phyloP scores from a whole-genome alignment of 2,888 invertebrate species.

The Petrolisthes manimaculis region DNA sequence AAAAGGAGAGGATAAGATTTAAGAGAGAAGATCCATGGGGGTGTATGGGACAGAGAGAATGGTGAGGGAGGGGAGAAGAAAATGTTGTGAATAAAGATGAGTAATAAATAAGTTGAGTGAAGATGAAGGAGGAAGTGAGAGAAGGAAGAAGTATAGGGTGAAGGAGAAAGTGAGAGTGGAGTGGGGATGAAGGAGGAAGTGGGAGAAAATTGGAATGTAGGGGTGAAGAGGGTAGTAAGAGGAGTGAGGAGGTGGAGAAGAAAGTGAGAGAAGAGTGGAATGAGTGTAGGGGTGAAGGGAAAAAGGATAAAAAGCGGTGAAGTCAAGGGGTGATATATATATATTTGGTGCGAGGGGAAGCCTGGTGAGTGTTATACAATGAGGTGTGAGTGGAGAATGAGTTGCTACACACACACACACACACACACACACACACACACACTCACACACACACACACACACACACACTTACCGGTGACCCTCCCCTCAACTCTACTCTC shows the following conservation, averaged over 20 bases:
- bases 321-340: neutral
- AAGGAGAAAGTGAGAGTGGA: neutral
- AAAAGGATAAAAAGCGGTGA: neutral
- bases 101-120: neutral
- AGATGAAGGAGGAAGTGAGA: neutral
- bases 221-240: neutral
- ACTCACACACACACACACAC: neutral
- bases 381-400: neutral
- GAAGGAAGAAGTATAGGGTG: neutral
- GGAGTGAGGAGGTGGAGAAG: neutral
- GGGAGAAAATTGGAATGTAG: neutral
- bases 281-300: neutral
- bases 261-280: neutral
- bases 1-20: neutral
- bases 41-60: neutral
- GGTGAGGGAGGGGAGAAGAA: neutral
- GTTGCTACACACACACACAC: neutral
- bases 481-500: too few species aligned
- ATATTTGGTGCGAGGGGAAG: neutral
- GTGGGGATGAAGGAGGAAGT: neutral
- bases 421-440: slow-evolving; percentile 10
- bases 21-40: neutral
- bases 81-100: neutral
- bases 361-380: neutral
- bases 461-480: slow-evolving; percentile 1